Evolutionary conservation across 1,140 invertebrate species (phyloP), one percentile per base, ranked within the genome.

Genomic region (Pararge aegeria): DNA sequence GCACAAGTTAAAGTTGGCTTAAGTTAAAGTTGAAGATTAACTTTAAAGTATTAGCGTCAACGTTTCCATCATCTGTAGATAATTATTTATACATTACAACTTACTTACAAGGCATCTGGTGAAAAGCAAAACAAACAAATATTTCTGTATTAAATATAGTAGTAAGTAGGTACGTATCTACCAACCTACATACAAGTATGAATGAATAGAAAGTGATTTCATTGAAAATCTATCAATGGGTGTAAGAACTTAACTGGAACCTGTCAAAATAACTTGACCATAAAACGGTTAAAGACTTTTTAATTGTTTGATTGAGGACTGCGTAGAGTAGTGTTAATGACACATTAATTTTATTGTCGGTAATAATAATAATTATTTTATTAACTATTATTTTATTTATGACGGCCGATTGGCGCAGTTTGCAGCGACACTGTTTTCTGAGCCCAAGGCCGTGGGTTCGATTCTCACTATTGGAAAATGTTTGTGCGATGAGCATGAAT

Each of bases 171-270:
- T 27, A n/a, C n/a, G n/a, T n/a, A n/a, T n/a, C n/a, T n/a, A n/a
- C n/a, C n/a, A n/a, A 27, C 27, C 27, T 27, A 7, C 27, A 19
- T 48, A 44, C 64, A 37, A 12, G 38, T 58, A 69, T 70, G 61
- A 64, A 68, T 62, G 57, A 66, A 73, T 65, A 56, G 69, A 75
- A 75, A 75, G 72, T 60, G 21, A 44, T 40, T 54, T 57, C 62
- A 73, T 63, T 72, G 65, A 72, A 72, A 71, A 62, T 61, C 54
- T 65, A 68, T 73, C 55, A 72, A 70, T 74, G 69, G 51, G 18
- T 52, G 42, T 29, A 55, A 42, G 38, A 42, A 42, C 38, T 18
- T 18, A 19, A 42, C 38, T 42, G 38, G 49, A 68, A 66, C 62
- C 49, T 52, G 58, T 59, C 52, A 54, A 59, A 65, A 61, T 62